These are phyloP conservation scores for Pterobdella sp. DNA, from an alignment of 2,888 invertebrate species.

Conservation along the genomic window DNA sequence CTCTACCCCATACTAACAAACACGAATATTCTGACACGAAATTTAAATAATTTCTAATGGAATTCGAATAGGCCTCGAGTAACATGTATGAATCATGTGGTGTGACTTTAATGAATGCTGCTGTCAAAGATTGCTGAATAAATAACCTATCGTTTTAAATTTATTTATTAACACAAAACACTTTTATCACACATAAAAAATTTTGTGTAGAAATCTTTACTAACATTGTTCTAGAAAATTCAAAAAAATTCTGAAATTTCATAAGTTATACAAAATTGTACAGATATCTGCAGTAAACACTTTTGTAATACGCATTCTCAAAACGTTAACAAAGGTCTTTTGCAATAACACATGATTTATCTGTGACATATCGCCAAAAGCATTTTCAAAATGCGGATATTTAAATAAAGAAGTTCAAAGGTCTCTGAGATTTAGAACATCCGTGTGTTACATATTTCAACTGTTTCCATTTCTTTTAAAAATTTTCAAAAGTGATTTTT, in stretches of 20 bases:
- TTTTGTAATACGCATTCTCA: too few relatives aligned
- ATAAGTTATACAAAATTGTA: background rate
- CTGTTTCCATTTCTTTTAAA: too few relatives aligned
- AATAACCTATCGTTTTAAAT: background rate
- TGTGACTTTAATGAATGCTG: background rate
- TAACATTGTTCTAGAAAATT: background rate
- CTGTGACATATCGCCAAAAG: slow-evolving; percentile 8
- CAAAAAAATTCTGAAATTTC: background rate
- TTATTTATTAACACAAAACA: background rate
- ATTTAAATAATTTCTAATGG: background rate
- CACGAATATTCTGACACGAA: background rate
- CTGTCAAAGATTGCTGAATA: background rate
- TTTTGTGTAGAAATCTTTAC: background rate
- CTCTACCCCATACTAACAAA: background rate
- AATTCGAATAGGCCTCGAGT: background rate
- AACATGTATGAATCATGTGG: background rate
- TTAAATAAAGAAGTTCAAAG: slow-evolving; percentile 8
- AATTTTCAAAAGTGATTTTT: too few relatives aligned
- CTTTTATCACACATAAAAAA: background rate
- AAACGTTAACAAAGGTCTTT: background rate
- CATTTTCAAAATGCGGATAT: slow-evolving; percentile 1
- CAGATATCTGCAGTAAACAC: background rate
- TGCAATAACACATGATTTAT: slow-evolving; percentile 6
- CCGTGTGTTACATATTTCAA: background rate
- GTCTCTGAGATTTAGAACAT: background rate